Conservation (phyloP, 2,888 invertebrate species). For the Amphipoea lucens region DNA sequence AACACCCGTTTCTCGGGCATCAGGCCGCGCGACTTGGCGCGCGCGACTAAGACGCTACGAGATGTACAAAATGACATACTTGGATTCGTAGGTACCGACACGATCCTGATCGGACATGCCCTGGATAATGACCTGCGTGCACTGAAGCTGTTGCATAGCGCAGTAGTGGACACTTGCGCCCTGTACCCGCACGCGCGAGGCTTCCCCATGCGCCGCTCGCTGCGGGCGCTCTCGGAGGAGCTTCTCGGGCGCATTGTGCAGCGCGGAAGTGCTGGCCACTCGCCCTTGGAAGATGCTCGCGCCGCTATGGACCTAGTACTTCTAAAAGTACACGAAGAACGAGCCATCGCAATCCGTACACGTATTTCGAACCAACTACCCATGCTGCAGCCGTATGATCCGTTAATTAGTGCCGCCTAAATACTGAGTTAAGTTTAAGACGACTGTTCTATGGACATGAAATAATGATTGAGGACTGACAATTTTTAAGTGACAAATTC, state of each 20-base stretch:
- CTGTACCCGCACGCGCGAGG: conserved; percentile 96
- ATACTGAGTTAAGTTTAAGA: conserved; percentile 76
- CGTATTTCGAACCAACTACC: conserved; percentile 76
- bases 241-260: conserved; percentile 96
- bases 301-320: conserved; percentile 97
- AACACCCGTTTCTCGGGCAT: conserved; percentile 99
- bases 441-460: conserved; percentile 82
- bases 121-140: conserved; percentile 98
- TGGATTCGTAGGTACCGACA: conserved; percentile 94
- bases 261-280: conserved; percentile 93
- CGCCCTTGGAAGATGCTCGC: conserved; percentile 97
- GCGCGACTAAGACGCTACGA: conserved; percentile 92
- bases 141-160: conserved; percentile 95
- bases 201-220: conserved; percentile 94
- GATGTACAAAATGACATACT: conserved; percentile 97
- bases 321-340: conserved; percentile 91
- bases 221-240: conserved; percentile 94
- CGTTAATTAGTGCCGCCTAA: conserved; percentile 87
- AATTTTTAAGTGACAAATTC: conserved; percentile 79
- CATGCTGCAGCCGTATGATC: conserved; percentile 86
- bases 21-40: conserved; percentile 90
- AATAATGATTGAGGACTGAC: conserved; percentile 79
- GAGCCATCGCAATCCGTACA: conserved; percentile 69
- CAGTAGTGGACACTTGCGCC: conserved; percentile 97
- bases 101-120: conserved; percentile 98